Evolutionary conservation across 2,113 vertebrate species (phyloP).

Genomic region (Scolopax mira): DNA sequence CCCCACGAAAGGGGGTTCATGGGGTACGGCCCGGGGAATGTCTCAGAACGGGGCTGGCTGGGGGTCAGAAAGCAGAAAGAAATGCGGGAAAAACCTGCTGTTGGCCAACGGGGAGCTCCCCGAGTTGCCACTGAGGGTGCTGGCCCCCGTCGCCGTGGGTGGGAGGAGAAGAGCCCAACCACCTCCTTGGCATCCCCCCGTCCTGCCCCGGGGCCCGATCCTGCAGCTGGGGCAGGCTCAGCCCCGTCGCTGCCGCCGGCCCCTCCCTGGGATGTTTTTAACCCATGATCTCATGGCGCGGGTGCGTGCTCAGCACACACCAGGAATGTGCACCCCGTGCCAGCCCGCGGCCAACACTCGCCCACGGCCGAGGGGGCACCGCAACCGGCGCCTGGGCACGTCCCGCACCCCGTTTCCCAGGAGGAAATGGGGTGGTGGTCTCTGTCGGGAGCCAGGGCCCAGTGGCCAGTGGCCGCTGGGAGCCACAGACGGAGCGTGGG

Average conservation of each 20-base stretch:
- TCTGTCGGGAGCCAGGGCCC: fast-evolving
- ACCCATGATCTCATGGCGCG: background rate
- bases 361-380: background rate
- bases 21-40: fast-evolving
- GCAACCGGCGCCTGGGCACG: fast-evolving
- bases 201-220: background rate
- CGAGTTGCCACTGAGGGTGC: too few species aligned
- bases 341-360: fast-evolving
- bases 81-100: background rate
- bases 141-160: fast-evolving
- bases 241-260: background rate
- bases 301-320: background rate
- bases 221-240: background rate
- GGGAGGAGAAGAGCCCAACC: background rate
- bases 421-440: background rate
- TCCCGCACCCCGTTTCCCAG: fast-evolving
- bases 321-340: background rate
- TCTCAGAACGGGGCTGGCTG: background rate
- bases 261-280: background rate
- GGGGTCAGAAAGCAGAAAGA: background rate
- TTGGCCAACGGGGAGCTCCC: background rate
- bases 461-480: fast-evolving
- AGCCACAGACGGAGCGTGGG: background rate
- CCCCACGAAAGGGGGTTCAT: background rate
- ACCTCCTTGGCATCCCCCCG: fast-evolving